phyloP scores from a whole-genome alignment of 2,113 vertebrate species.

The Rafetus swinhoei region DNA sequence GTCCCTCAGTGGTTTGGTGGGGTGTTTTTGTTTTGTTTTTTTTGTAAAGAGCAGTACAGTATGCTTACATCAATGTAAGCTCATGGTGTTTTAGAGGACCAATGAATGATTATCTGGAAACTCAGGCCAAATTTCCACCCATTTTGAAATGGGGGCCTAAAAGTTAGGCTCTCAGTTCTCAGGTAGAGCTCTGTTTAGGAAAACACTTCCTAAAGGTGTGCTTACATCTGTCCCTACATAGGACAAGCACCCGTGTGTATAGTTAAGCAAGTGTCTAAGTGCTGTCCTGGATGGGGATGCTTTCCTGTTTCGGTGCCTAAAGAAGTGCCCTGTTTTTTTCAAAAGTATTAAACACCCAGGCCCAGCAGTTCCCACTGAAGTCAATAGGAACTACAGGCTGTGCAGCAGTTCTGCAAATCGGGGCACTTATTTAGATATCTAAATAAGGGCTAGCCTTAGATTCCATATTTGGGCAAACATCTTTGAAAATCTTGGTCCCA shows the following conservation, averaged over 20 bases:
- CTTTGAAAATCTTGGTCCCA: constrained; percentile 6
- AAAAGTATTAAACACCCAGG: constrained; percentile 54
- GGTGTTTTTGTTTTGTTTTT: too few species aligned
- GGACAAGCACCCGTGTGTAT: background rate
- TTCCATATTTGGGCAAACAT: background rate
- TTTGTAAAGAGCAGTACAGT: background rate
- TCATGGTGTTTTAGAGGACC: background rate
- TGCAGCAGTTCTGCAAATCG: constrained; percentile 57
- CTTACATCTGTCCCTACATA: background rate
- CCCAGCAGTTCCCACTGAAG: constrained; percentile 56
- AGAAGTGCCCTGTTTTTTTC: constrained; percentile 53
- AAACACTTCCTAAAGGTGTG: background rate
- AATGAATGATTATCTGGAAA: background rate
- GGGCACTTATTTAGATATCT: constrained; percentile 22
- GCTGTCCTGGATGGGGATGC: background rate
- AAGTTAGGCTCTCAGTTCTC: background rate
- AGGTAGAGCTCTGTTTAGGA: background rate
- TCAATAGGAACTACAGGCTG: constrained; percentile 56
- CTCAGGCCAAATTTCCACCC: background rate
- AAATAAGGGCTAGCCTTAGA: background rate
- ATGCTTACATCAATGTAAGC: background rate
- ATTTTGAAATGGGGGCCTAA: background rate
- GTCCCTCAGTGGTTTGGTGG: too few species aligned
- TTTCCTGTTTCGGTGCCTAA: background rate
- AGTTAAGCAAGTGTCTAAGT: background rate